Evolutionary conservation across 2,113 vertebrate species (phyloP), one percentile per base, ranked within the genome.

Genomic region (Corythornis vintsioides): DNA sequence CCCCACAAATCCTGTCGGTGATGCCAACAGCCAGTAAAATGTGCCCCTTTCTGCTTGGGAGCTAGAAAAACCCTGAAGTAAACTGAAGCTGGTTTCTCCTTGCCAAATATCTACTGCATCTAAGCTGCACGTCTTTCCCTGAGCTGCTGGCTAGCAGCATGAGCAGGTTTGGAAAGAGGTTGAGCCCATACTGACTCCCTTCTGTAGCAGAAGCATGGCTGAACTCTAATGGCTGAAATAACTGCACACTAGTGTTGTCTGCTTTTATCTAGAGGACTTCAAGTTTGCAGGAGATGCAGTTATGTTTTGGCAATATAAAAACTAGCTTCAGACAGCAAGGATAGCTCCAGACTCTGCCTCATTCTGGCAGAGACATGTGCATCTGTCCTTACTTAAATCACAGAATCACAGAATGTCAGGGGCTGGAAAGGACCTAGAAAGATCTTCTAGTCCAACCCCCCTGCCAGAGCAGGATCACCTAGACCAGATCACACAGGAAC

Each of bases 321-420:
- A 20, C 61, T 59, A 77, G n/a, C 73, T 48, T 94, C 93, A 94
- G 92, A 95, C 89, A 86, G 81, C 88, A 81, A 13, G 35, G 57
- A 74, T 72, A 75, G 52, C 73, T 94, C 84, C 91, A 95, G 94
- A 93, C 92, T 94, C 94, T 96, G 92, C 70, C 93, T 94, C 95
- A 95, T 96, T 90, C 89, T 93, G 91, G 91, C 92, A 81, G 64
- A 88, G 61, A 59, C 17, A 1, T 25, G 11, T 79, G 76, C 2
- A 11, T 93, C 76, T 94, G 91, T 90, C 81, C 1, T 90, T 93
- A 83, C 65, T 92, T 90, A 90, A 90, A 93, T 38, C 38, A 38
- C 38, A 38, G 38, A 38, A 38, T 38, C 38, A 38, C 38, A 38
- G 38, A 38, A 38, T 38, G 38, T 38, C 38, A 38, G 38, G 38